Conservation (phyloP, 2,113 vertebrate species). For the Clarias magur region DNA sequence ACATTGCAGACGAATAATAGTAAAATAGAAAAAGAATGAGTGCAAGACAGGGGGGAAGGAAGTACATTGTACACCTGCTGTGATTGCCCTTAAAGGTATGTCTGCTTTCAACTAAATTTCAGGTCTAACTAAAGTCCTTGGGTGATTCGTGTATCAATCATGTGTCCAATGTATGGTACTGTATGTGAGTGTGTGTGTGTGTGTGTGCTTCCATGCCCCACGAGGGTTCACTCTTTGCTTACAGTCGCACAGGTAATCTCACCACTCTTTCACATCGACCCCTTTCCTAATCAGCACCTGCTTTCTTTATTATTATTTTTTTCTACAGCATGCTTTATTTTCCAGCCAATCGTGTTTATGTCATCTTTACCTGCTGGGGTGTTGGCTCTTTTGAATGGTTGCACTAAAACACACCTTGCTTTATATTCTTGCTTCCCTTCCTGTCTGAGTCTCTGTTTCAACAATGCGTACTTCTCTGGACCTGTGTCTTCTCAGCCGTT, state of each 20-base stretch:
- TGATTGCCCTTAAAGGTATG: constrained; percentile 35
- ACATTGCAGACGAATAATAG: constrained; percentile 65
- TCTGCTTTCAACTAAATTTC: background rate
- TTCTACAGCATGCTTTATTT: background rate
- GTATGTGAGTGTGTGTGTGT: background rate
- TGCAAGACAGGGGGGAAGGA: constrained; percentile 36
- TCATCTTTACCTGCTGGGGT: constrained; percentile 27
- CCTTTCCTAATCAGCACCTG: background rate
- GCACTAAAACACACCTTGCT: constrained; percentile 18
- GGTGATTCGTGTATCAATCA: background rate
- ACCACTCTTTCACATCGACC: background rate
- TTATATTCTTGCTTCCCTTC: constrained; percentile 11
- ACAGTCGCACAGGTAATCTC: background rate
- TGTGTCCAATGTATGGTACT: background rate
- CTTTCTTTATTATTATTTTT: background rate
- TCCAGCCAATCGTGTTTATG: constrained; percentile 23
- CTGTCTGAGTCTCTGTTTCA: constrained; percentile 31
- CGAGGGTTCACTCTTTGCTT: constrained; percentile 39
- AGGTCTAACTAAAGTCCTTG: background rate
- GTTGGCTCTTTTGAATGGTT: constrained; percentile 36
- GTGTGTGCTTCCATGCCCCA: background rate
- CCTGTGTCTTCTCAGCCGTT: constrained; percentile 19
- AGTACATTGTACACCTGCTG: constrained; percentile 23
- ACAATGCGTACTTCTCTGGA: constrained; percentile 11
- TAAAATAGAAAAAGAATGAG: constrained; percentile 61